phyloP scores from a whole-genome alignment of 2,888 invertebrate genomes.

The Camptogramma bilineatum region DNA sequence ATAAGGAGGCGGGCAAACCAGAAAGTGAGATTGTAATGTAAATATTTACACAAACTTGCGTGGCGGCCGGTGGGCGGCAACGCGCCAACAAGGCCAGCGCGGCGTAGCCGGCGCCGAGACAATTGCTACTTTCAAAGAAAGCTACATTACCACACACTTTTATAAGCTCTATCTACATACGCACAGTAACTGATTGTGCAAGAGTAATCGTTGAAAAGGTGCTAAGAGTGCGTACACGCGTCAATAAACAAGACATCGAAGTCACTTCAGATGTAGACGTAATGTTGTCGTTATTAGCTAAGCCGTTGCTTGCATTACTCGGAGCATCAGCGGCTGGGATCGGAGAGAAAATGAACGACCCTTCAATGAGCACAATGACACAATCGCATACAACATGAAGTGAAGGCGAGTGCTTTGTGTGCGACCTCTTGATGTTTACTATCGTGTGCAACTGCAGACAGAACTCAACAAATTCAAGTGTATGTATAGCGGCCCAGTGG shows the following conservation, averaged over 20 bases:
- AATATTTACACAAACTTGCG: background rate
- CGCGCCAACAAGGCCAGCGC: background rate
- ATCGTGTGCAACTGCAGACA: background rate
- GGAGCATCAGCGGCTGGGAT: background rate
- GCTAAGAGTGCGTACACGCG: background rate
- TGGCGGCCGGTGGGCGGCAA: no score
- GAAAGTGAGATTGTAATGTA: background rate
- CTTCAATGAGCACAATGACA: background rate
- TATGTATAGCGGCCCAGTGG: background rate
- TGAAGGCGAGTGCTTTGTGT: background rate
- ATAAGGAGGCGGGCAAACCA: conserved; percentile 4
- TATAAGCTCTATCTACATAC: background rate
- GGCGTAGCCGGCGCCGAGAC: conserved; percentile 5
- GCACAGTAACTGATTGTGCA: background rate
- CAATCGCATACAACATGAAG: background rate
- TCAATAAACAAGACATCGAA: background rate
- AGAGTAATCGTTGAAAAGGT: background rate
- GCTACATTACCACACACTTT: background rate
- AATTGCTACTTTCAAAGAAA: conserved; percentile 1
- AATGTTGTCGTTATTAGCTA: background rate
- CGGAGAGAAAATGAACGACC: background rate
- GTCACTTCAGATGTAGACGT: background rate
- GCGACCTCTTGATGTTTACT: background rate
- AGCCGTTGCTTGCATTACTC: no score
- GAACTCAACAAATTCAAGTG: background rate